Conservation (phyloP, 2,113 vertebrate genomes). For the Larimichthys polyactis region DNA sequence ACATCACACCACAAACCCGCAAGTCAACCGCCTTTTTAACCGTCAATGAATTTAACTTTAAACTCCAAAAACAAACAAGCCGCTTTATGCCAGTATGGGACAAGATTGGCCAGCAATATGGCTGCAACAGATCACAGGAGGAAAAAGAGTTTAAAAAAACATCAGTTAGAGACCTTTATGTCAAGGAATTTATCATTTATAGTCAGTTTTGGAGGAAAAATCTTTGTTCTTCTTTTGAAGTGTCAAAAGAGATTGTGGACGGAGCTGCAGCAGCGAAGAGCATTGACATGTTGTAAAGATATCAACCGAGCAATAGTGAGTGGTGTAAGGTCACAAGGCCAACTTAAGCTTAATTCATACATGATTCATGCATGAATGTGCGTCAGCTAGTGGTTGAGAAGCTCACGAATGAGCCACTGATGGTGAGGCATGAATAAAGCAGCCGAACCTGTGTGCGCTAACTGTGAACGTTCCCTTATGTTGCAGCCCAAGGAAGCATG, state of each 20-base stretch:
- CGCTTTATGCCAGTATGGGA: neutral
- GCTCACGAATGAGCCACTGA: neutral
- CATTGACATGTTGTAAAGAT: neutral
- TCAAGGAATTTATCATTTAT: conserved; percentile 22
- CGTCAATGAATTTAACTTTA: neutral
- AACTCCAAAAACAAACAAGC: conserved; percentile 17
- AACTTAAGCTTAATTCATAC: neutral
- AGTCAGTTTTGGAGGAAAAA: conserved; percentile 15
- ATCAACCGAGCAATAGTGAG: neutral
- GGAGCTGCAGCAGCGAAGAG: neutral
- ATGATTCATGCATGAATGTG: neutral
- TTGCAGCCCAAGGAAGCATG: neutral
- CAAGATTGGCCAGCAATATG: neutral
- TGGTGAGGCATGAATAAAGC: conserved; percentile 13
- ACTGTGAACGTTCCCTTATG: no score
- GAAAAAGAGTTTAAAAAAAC: neutral
- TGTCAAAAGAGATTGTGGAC: neutral
- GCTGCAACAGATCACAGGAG: neutral
- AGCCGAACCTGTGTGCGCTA: neutral
- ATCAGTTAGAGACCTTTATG: neutral
- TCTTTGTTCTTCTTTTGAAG: conserved; percentile 4
- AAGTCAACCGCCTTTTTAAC: neutral
- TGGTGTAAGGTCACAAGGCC: neutral
- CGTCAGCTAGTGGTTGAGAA: neutral
- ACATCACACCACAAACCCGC: conserved; percentile 12